Evolutionary conservation across 2,113 vertebrate genomes (phyloP).

Genomic region (Puntigrus tetrazona): DNA sequence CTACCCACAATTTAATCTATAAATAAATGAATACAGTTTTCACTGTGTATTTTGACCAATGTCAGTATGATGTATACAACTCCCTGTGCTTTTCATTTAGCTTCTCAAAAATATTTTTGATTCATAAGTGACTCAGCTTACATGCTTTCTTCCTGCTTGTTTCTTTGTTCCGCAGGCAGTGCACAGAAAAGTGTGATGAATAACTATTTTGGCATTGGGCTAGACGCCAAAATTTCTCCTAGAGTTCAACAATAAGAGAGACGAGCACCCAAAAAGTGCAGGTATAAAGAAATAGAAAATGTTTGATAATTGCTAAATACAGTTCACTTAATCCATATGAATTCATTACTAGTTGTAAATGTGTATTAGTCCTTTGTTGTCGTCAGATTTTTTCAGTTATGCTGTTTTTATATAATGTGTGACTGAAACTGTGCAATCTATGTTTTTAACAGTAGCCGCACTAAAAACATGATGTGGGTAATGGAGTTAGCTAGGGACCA

Average conservation of each 20-base stretch:
- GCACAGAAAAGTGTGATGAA: conserved; percentile 96
- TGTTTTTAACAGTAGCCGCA: conserved; percentile 73
- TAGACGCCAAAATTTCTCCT: conserved; percentile 97
- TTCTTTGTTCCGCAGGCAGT: conserved; percentile 73
- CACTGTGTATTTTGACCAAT: neutral
- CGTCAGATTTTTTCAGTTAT: neutral
- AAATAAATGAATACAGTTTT: neutral
- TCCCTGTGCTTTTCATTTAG: neutral
- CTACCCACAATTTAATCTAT: neutral
- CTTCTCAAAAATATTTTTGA: neutral
- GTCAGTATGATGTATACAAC: neutral
- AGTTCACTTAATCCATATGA: neutral
- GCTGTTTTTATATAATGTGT: neutral
- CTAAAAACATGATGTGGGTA: conserved; percentile 96
- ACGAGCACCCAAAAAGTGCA: conserved; percentile 96
- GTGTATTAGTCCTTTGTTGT: neutral
- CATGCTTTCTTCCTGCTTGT: neutral
- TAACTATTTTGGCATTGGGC: conserved; percentile 95
- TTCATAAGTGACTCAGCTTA: neutral
- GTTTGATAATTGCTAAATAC: neutral
- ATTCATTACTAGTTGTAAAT: neutral
- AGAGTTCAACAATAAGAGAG: conserved; percentile 96
- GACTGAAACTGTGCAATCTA: neutral
- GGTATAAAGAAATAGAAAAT: conserved; percentile 71
- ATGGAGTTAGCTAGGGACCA: conserved; percentile 94